Conservation (phyloP, 2,797 vertebrate species). For the Tragopan temminckii region DNA sequence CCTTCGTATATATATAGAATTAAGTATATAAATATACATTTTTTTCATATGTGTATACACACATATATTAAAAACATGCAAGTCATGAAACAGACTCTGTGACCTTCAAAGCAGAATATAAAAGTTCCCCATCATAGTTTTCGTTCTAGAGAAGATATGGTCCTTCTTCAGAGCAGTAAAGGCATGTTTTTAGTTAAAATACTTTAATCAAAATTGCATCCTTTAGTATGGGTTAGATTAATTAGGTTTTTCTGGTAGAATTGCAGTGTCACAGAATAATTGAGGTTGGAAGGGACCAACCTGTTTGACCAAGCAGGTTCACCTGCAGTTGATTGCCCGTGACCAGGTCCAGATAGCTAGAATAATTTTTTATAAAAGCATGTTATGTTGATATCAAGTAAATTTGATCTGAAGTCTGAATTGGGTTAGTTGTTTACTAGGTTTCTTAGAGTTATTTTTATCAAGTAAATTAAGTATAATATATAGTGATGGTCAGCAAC, state of each 20-base stretch:
- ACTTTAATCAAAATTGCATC: not conserved
- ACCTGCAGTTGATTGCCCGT: not conserved
- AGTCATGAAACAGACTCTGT: not conserved
- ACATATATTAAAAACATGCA: not conserved
- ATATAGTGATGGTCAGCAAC: not conserved
- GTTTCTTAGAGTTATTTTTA: not conserved
- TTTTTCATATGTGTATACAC: not conserved
- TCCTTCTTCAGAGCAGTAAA: not conserved
- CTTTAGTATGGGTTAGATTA: not conserved
- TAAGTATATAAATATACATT: not conserved
- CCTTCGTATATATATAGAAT: not conserved
- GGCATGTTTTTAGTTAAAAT: not conserved
- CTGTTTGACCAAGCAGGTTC: not conserved
- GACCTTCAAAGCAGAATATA: not conserved
- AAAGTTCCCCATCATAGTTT: not conserved
- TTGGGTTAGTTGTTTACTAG: not conserved
- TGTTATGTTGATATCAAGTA: not conserved
- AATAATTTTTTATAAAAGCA: not conserved
- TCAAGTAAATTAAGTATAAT: not conserved
- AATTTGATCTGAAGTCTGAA: not conserved
- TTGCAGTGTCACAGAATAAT: not conserved
- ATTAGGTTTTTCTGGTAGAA: not conserved
- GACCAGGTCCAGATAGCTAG: not conserved
- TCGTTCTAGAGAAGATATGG: not conserved
- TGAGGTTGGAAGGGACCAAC: not conserved